Base-by-base conservation (phyloP, 2,797 vertebrate species). In the Gastrophryne carolinensis region DNA sequence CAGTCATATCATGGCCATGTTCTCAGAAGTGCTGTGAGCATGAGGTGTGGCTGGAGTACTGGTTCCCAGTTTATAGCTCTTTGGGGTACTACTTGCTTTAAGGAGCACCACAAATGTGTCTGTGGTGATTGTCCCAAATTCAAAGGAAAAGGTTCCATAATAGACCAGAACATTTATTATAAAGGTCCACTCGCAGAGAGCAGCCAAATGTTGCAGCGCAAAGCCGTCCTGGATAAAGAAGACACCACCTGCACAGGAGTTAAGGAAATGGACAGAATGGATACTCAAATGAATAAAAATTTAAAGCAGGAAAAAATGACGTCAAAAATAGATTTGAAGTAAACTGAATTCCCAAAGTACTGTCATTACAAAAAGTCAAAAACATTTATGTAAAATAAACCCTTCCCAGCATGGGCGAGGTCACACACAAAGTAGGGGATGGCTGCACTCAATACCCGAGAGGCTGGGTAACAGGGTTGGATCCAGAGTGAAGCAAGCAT, bases 111-210 rank as follows among this genome's bases (percentile, higher is more conserved):
- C 84, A 65, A 94, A 82, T 0, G 92, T 93, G 82, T 91, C 86
- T 1, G 86, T 84, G 0, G 92, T 90, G 78, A 93, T 84, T 62
- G 81, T 85, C 6, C 82, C 81, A 4, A 94, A 93, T 84, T 94
- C 92, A 5, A 91, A 91, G 49, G 90, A 89, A 53, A 94, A 94
- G 0, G 92, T 93, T 69, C 92, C 91, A 3, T 91, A 92, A 83
- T 92, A 94, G 61, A 92, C 79, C 87, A 94, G 93, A 81, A 92
- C 89, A 79, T 91, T 86, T 54, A 87, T 87, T 80, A 91, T 92
- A 83, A 92, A 94, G 72, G 90, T 32, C 92, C 92, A 94, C 84
- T 94, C 92, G 0, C 91, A 92, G 67, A 94, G 90, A 81, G 92
- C 92, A 0, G 92, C 90, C 66, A 90, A 80, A 19, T 94, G 92